Conservation (phyloP, 1,140 invertebrate genomes). For the Sycophila sp. region DNA sequence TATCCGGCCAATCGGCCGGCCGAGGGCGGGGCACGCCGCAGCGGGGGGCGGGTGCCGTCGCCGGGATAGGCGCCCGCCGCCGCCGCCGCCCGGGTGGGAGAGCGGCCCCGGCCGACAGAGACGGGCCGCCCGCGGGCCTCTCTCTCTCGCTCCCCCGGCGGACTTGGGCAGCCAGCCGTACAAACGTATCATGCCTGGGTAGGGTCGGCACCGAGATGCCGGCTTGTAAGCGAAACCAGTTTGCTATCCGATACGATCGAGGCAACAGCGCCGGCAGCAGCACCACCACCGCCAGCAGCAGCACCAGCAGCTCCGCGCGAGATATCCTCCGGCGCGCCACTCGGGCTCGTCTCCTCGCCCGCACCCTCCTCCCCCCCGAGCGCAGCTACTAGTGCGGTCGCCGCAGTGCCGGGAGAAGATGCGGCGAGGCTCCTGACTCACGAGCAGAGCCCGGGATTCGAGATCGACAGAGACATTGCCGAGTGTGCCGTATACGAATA, state of each 20-base stretch:
- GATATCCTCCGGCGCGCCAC: too few species aligned
- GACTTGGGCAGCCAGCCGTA: conserved; percentile 38
- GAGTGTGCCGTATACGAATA: too few species aligned
- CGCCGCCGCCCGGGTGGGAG: conserved; percentile 32
- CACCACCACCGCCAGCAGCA: conserved; percentile 32
- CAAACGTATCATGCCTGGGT: conserved; percentile 66
- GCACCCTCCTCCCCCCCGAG: too few species aligned
- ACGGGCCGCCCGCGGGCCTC: neutral
- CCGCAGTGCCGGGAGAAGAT: too few species aligned
- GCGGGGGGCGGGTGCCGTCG: neutral
- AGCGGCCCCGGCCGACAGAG: conserved; percentile 38
- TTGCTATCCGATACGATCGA: conserved; percentile 68
- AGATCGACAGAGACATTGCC: neutral
- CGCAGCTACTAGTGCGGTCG: neutral
- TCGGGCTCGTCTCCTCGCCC: too few species aligned
- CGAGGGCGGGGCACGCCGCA: conserved; percentile 53
- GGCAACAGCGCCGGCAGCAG: conserved; percentile 51
- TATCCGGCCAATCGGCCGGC: conserved; percentile 60
- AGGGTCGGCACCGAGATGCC: conserved; percentile 64
- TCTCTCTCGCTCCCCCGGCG: neutral
- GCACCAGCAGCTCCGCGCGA: too few species aligned
- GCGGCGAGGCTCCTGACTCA: too few species aligned
- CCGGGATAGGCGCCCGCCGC: conserved; percentile 8
- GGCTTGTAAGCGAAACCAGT: conserved; percentile 67
- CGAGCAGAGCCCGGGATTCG: neutral